Evolutionary conservation across 2,888 invertebrate species (phyloP), one percentile per base, ranked within the genome.

Genomic region (Drosophila glabriapex): DNA sequence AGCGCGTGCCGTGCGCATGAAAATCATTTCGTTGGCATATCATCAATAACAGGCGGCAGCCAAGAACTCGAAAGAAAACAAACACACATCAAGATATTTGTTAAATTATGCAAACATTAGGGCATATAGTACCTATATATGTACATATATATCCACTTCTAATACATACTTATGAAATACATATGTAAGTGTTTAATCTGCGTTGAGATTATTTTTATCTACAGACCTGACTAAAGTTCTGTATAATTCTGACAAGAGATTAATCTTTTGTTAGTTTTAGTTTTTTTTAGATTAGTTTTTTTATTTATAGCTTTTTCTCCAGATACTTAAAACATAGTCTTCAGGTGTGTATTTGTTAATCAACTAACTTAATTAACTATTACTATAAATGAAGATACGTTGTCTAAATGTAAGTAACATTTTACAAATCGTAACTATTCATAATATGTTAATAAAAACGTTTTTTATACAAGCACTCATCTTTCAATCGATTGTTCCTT

Each of bases 1-100:
- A 64, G 86, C 86, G 73, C 70, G 71, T 77, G 65, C 72, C 78
- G 71, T 78, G 86, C 67, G 63, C 80, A 52, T 50, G 53, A 37
- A 82, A 71, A 78, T 70, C 56, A 53, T 71, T 54, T 65, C 66
- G 76, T 61, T 68, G 64, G 72, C 71, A 69, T 72, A 68, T 72
- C 82, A 82, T 82, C 82, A 84, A 82, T 83, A 82, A 71, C 65
- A 67, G 29, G 22, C 46, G 19, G 25, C 46, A 53, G 22, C 35
- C 41, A 68, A 25, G 2, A 41, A 68, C 39, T 50, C 28, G 43
- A 64, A 58, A 12, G 35, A 59, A 64, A 29, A 25, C 64, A 31
- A 60, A 31, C 50, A 35, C 50, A 43, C 37, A 46, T 35, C 28
- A 10, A 33, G 43, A 46, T 71, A 72, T 49, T 54, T 70, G 29